Base-by-base conservation (phyloP, 2,888 invertebrate species). In the Teleiodes luculella region DNA sequence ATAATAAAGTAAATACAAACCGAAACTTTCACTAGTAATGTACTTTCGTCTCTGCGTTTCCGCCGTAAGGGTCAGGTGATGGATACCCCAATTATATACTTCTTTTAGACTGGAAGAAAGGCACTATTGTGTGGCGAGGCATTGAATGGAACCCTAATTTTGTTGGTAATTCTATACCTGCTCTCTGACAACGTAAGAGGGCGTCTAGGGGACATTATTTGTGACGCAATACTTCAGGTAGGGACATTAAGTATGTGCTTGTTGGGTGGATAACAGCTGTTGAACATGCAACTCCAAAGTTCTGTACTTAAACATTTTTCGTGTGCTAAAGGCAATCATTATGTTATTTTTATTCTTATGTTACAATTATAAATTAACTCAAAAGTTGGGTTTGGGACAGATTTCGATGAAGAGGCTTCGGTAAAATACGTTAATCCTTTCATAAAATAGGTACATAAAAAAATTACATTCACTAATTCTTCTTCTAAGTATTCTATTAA, bases 71-170 rank as follows among this genome's bases (percentile, higher is more conserved):
- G 46, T 16, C 28, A 30, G 28, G 46, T 48, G 48, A 48, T 48
- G 35, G 48, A 48, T 48, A 35, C 18, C 35, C 48, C 48, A 48
- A 48, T 48, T 48, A 48, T 35, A 46, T 46, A 46, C 36, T 45
- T 55, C 54, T 49, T 45, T 52, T 48, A 39, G 7, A 48, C 35
- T 54, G 28, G 39, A 43, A 50, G 53, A 49, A 49, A 51, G 46
- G 47, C 36, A 37, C 41, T 37, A 55, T 57, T 55, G 53, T 57
- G 39, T 39, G 49, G 20, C 46, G n/a, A 45, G 31, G 50, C 35
- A 58, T 57, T 58, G 52, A 57, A 54, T 57, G 47, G 53, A 28
- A 50, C 54, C 58, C 57, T 59, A 61, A 59, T 61, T 61, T 58
- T 57, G 54, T 59, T 55, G 56, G 53, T 55, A 56, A 54, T 54